A percentile compares a stretch with the other conserved stretches of the same genome.
Evolutionary conservation across 2,113 vertebrate species (phyloP).

Genomic region (Erpornis zantholeuca): DNA sequence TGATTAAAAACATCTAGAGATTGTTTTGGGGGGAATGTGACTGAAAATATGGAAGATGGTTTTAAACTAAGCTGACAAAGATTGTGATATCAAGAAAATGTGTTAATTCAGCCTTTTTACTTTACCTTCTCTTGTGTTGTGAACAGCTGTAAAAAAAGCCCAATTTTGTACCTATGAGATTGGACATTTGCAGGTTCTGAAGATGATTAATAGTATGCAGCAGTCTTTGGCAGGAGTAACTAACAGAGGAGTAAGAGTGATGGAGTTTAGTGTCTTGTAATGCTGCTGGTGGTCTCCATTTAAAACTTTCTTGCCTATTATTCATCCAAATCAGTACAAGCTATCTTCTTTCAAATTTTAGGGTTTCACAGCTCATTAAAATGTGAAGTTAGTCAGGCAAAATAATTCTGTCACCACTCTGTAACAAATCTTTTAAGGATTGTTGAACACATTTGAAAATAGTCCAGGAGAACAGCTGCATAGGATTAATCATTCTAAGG

Average conservation of each 20-base stretch:
- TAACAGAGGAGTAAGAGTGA: not conserved
- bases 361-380: conserved; percentile 26
- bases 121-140: not conserved
- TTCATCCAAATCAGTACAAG: not conserved
- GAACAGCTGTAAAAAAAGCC: not conserved
- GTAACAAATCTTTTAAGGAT: conserved; percentile 43
- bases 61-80: not conserved
- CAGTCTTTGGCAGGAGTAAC: not conserved
- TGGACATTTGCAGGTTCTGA: not conserved
- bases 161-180: not conserved
- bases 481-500: conserved; percentile 10
- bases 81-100: not conserved
- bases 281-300: not conserved
- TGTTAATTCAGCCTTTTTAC: not conserved
- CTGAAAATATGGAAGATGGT: not conserved
- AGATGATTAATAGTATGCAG: not conserved
- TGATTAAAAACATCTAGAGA: not conserved
- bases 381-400: not conserved
- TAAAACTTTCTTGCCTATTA: not conserved
- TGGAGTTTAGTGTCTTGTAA: not conserved
- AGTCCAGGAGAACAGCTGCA: conserved; percentile 47
- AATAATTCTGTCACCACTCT: conserved; percentile 18
- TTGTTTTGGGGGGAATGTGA: not conserved
- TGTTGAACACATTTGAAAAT: conserved; percentile 45
- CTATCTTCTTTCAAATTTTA: conserved; percentile 5